Base-by-base conservation (phyloP, 2,113 vertebrate species). In the Engraulis encrasicolus region DNA sequence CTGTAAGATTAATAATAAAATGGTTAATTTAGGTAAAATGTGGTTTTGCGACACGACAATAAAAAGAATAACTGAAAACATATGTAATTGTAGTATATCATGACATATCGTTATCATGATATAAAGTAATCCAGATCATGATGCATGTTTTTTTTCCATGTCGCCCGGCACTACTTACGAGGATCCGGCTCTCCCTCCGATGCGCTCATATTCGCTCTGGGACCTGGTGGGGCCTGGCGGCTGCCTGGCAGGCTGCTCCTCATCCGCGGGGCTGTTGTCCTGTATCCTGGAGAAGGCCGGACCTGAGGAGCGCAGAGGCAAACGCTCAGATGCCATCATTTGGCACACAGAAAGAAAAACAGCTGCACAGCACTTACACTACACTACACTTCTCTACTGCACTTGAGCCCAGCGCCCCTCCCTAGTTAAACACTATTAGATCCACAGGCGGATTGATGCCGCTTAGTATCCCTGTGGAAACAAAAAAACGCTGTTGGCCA, bases 141-240 rank as follows among this genome's bases (percentile, higher is more conserved):
- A n/a, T n/a, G n/a, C n/a, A n/a, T n/a, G n/a, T n/a, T n/a, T n/a
- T n/a, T n/a, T n/a, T n/a, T n/a, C n/a, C n/a, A n/a, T n/a, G n/a
- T n/a, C n/a, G n/a, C n/a, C n/a, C n/a, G n/a, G n/a, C n/a, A 66
- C 31, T 12, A 11, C 94, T 91, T 84, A 96, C 95, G 95, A 92
- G 52, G 95, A 94, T 84, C 95, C 94, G 0, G 90, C 50, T 19
- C 49, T 88, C 40, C 91, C 94, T 38, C 92, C 94, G 0, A 95
- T 92, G 77, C 95, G 90, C 89, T 95, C 93, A 0, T 96, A 96
- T 87, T 93, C 34, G 0, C 90, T 86, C 15, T 94, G 93, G 3
- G 89, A 82, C 85, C 91, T 89, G 77, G 89, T 45, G 0, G 94
- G 92, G 45, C 91, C 89, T 0, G 92, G 91, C 1, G 91, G 87